A percentile compares a stretch with the other conserved stretches of the same genome.
Conservation (phyloP, 2,797 vertebrate genomes). For the Oryzias sinensis region DNA sequence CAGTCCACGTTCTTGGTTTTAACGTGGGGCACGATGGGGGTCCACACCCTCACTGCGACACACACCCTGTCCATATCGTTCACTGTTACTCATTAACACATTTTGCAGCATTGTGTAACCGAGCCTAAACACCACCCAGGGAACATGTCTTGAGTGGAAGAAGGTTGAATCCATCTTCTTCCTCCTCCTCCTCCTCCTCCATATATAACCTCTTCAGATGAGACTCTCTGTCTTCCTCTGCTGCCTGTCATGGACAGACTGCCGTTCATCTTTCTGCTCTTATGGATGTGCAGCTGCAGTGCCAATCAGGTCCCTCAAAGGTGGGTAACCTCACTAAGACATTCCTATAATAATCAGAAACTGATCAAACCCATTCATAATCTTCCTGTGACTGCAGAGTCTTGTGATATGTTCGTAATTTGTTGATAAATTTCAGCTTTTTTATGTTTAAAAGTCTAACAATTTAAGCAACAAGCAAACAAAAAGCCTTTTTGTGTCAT, state of each 20-base stretch:
- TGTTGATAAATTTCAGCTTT: too few species aligned
- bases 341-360: too few species aligned
- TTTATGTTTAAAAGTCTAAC: too few species aligned
- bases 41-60: constrained; percentile 46
- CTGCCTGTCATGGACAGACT: constrained; percentile 66
- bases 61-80: constrained; percentile 62
- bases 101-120: constrained; percentile 48
- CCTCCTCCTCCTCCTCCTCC: constrained; percentile 8
- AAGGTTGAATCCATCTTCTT: background rate
- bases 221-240: constrained; percentile 18
- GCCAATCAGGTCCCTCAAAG: constrained; percentile 15
- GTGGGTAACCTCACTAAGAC: constrained; percentile 32
- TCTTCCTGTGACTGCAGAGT: too few species aligned
- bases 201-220: constrained; percentile 48
- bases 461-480: too few species aligned
- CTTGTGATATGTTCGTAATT: too few species aligned
- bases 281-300: constrained; percentile 57
- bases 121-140: constrained; percentile 12
- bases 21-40: constrained; percentile 26
- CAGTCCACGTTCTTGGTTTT: constrained; percentile 16
- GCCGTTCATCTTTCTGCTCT: constrained; percentile 53
- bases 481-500: too few species aligned
- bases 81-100: constrained; percentile 73
- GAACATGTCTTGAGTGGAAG: background rate
- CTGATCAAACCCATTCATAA: too few species aligned